phyloP scores from a whole-genome alignment of 2,113 vertebrate species.

The Galbula dea region DNA sequence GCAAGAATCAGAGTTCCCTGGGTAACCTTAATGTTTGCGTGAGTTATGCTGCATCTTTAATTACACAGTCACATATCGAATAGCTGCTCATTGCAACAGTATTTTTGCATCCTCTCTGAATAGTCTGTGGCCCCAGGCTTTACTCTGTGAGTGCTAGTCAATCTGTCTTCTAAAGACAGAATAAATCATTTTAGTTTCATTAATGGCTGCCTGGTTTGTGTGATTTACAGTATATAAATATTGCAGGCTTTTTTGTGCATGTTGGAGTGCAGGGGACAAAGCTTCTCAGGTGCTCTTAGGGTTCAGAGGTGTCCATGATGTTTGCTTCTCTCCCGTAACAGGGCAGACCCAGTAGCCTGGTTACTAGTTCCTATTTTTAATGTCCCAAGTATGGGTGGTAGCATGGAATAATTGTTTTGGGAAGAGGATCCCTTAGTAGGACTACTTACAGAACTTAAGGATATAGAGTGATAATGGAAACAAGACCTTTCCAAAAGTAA shows the following conservation, averaged over 20 bases:
- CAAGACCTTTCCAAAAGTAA: not conserved
- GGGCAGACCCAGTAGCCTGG: not conserved
- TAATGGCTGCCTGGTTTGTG: not conserved
- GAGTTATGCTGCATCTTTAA: constrained; percentile 8
- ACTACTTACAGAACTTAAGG: not conserved
- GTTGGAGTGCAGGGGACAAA: not conserved
- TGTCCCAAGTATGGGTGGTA: not conserved
- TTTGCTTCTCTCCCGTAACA: not conserved
- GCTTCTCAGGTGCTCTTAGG: not conserved
- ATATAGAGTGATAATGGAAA: not conserved
- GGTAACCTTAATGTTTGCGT: not conserved
- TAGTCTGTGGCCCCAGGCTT: not conserved
- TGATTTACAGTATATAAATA: not conserved
- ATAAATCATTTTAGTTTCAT: not conserved
- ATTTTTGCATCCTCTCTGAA: not conserved
- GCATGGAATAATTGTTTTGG: not conserved
- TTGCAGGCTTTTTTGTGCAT: not conserved
- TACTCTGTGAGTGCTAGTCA: not conserved
- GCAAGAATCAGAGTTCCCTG: not conserved
- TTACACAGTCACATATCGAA: not conserved
- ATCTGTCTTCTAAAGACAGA: not conserved
- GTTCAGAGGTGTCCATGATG: not conserved
- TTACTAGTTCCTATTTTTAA: not conserved
- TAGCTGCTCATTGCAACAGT: not conserved
- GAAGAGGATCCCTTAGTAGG: not conserved